phyloP scores from a whole-genome alignment of 2,888 invertebrate species.

The Chloroclysta siterata region DNA sequence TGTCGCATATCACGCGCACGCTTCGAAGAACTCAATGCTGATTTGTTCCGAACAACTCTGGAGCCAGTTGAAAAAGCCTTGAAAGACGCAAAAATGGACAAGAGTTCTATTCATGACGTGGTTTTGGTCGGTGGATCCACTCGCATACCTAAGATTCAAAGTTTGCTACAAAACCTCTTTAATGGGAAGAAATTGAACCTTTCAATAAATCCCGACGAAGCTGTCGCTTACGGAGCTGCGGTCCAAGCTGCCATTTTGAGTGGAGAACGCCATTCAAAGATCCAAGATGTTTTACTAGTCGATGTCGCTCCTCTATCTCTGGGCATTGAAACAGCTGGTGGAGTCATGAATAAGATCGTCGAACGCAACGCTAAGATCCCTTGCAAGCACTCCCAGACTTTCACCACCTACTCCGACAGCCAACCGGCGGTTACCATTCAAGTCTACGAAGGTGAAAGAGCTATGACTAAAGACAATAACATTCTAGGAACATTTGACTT shows the following conservation, averaged over 20 bases:
- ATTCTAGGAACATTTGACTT: conserved; percentile 86
- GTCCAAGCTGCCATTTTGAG: conserved; percentile 89
- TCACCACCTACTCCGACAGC: conserved; percentile 92
- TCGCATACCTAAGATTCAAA: conserved; percentile 92
- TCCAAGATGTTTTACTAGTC: conserved; percentile 87
- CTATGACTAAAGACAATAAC: conserved; percentile 92
- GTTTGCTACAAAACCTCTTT: conserved; percentile 89
- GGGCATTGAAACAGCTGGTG: conserved; percentile 91
- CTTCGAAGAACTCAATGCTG: conserved; percentile 90
- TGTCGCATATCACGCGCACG: conserved; percentile 89
- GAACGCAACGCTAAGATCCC: conserved; percentile 90
- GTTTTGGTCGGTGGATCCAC: conserved; percentile 93
- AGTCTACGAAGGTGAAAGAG: conserved; percentile 91
- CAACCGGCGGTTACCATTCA: conserved; percentile 90
- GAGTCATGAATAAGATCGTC: conserved; percentile 90
- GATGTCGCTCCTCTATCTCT: conserved; percentile 87
- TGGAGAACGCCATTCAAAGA: conserved; percentile 89
- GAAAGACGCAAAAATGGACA: conserved; percentile 91
- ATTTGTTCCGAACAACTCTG: conserved; percentile 89
- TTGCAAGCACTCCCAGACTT: conserved; percentile 88
- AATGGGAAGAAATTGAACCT: conserved; percentile 89
- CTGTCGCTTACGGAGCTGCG: conserved; percentile 91
- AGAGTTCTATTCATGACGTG: conserved; percentile 89
- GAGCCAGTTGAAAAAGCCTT: conserved; percentile 92
- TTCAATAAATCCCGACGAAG: conserved; percentile 92